Conservation (phyloP, 1,140 invertebrate genomes). For the Rhagoletis pomonella region DNA sequence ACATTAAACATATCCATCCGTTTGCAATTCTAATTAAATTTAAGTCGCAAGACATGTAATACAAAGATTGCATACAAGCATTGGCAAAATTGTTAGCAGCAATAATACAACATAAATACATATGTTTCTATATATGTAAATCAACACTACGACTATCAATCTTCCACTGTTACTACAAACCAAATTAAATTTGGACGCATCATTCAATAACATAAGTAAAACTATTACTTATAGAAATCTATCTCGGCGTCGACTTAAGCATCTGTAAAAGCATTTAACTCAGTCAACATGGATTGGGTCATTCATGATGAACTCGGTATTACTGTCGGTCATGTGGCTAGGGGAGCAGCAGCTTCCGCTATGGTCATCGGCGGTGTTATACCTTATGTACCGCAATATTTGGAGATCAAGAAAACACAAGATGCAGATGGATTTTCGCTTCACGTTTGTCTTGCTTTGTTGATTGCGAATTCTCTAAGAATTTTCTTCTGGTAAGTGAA, state of each 20-base stretch:
- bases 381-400: constrained; percentile 94
- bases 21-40: constrained; percentile 29
- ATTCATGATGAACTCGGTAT: constrained; percentile 81
- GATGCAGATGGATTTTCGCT: constrained; percentile 97
- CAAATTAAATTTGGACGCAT: neutral
- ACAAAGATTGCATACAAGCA: neutral
- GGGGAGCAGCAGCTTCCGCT: constrained; percentile 83
- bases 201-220: no score
- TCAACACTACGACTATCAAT: neutral
- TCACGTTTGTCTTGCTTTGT: constrained; percentile 94
- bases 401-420: constrained; percentile 91
- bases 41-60: neutral
- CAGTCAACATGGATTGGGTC: constrained; percentile 78
- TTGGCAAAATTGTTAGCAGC: neutral
- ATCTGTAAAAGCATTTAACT: neutral
- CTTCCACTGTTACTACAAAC: neutral
- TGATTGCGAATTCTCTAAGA: constrained; percentile 96
- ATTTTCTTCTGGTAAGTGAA: constrained; percentile 96
- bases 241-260: neutral
- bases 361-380: constrained; percentile 95
- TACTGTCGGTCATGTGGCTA: constrained; percentile 80
- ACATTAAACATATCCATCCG: constrained; percentile 47
- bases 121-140: neutral
- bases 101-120: neutral
- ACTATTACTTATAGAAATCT: no score